phyloP scores from a whole-genome alignment of 2,797 vertebrate genomes.

The Cuculus canorus region DNA sequence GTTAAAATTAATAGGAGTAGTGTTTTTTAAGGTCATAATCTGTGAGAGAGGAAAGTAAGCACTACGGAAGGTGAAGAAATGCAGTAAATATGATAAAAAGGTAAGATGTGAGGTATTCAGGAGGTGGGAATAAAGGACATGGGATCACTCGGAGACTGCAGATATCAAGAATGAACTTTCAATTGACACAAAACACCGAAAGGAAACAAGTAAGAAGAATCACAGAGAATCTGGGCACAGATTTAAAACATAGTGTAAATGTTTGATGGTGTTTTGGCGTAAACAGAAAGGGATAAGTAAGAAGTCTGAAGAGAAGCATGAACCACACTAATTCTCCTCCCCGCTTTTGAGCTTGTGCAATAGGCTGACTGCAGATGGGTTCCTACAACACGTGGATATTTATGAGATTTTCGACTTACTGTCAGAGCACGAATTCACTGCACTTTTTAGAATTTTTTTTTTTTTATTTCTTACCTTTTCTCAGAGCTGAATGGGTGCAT shows the following conservation, averaged over 20 bases:
- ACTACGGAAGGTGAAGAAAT: background rate
- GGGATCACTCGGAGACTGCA: background rate
- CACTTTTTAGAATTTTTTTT: background rate
- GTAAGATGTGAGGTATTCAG: background rate
- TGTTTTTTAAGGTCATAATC: background rate
- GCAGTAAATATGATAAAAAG: background rate
- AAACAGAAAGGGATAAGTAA: background rate
- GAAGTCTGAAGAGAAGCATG: background rate
- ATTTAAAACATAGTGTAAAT: background rate
- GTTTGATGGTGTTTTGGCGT: background rate
- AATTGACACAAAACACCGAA: background rate
- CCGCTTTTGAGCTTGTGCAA: background rate
- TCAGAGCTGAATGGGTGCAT: constrained; percentile 65
- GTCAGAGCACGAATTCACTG: constrained; percentile 39
- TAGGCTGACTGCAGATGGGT: background rate
- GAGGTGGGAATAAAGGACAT: background rate
- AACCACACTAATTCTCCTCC: background rate
- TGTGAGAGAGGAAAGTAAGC: background rate
- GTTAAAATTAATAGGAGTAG: background rate
- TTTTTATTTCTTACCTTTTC: constrained; percentile 58
- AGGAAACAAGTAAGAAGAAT: background rate
- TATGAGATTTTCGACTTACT: constrained; percentile 64
- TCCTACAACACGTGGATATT: background rate
- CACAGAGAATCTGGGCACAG: background rate
- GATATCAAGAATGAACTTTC: background rate